phyloP scores from a whole-genome alignment of 2,113 vertebrate species.

The Mohoua ochrocephala region DNA sequence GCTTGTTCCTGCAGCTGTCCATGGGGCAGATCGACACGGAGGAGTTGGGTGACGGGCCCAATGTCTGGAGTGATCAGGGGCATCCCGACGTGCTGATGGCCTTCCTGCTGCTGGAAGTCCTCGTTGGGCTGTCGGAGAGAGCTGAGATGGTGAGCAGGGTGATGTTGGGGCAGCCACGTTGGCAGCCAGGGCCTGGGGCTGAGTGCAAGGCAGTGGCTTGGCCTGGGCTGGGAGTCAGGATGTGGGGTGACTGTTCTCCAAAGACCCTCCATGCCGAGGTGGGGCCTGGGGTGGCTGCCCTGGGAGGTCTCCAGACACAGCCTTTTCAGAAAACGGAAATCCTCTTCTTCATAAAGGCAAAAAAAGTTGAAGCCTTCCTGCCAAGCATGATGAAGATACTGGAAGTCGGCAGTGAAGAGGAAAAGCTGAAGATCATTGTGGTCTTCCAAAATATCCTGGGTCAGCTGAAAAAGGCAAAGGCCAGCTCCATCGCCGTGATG shows the following conservation, averaged over 20 bases:
- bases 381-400: neutral
- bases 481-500: neutral
- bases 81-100: fast-evolving
- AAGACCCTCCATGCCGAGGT: fast-evolving
- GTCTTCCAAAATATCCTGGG: neutral
- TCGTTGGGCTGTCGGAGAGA: neutral
- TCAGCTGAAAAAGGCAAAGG: neutral
- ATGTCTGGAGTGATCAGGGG: fast-evolving
- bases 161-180: fast-evolving
- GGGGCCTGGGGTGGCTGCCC: neutral
- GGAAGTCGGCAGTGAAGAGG: neutral
- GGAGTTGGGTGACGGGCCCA: neutral
- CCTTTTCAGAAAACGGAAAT: neutral
- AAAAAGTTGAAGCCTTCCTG: neutral
- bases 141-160: neutral
- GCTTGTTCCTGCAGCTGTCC: neutral
- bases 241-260: neutral
- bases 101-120: neutral
- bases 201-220: neutral
- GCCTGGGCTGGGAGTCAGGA: neutral
- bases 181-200: neutral
- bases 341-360: neutral
- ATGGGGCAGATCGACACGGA: neutral
- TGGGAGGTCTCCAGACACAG: neutral
- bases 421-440: neutral